Base-by-base conservation (phyloP, 2,797 vertebrate genomes). In the Sphenopsis melanotis region DNA sequence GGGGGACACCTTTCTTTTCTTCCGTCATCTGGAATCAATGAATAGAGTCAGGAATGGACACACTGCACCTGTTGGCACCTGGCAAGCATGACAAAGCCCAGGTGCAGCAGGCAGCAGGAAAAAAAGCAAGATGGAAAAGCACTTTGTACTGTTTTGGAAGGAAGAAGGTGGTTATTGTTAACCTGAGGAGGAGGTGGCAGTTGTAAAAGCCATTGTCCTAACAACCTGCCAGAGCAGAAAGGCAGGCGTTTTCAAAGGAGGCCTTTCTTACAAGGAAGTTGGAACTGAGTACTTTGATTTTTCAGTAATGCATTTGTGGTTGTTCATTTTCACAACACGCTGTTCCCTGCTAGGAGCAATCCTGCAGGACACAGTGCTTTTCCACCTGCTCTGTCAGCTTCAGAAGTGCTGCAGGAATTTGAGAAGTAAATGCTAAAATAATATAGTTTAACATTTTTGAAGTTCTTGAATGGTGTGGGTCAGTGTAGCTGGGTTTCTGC, bases 81-180 rank as follows among this genome's bases (percentile, higher is more conserved):
- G 52, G 15, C 5, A 0, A 46, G 71, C 60, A 42, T 61, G 70
- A 52, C 61, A 46, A 22, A 74, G 47, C 78, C 71, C 72, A 77
- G 86, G 68, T 74, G 52, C 78, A 15, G n/a, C 41, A 24, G 0
- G 0, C 15, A 5, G 66, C 57, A 71, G 68, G 49, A 16, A 50
- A 60, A 63, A 75, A 44, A 70, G 13, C 46, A 29, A 37, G 34
- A 26, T 69, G 74, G 66, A 90, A 87, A 88, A 95, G 46, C 5
- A 64, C 82, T 90, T 74, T 36, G 32, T 44, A 11, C 0, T 3
- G 24, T 23, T 81, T 68, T 15, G 76, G 36, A 59, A 75, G 39
- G 41, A 60, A 61, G 55, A 42, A 83, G 21, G 50, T 44, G 50
- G n/a, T 85, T 95, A 79, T 89, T 96, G 90, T 94, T 93, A 89